Conservation (phyloP, 2,113 vertebrate species). For the Pollimyrus isidori region DNA sequence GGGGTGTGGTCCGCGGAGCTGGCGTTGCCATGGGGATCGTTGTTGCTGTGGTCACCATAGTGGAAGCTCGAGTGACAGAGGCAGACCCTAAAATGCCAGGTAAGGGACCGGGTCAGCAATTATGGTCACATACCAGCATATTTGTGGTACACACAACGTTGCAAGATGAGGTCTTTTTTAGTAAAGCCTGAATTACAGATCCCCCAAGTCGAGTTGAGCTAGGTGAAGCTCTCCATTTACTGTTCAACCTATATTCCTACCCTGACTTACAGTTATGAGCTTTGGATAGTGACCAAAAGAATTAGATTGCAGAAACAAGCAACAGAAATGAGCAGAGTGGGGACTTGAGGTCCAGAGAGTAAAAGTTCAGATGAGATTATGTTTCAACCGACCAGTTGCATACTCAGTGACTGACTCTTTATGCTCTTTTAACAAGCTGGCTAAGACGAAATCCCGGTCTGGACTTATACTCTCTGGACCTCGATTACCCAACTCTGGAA, state of each 20-base stretch:
- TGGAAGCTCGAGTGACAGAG: slow-evolving; percentile 25
- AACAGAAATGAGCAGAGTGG: too few species aligned
- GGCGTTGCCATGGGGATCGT: neutral
- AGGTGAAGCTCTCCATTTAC: neutral
- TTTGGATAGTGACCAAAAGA: neutral
- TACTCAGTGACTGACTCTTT: too few species aligned
- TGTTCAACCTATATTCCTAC: neutral
- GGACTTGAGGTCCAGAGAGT: too few species aligned
- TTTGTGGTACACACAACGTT: neutral
- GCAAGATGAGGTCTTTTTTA: neutral
- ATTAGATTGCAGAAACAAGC: too few species aligned
- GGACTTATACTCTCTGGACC: too few species aligned
- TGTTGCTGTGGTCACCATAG: slow-evolving; percentile 12
- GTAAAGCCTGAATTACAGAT: neutral
- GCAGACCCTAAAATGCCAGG: neutral
- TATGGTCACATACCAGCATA: neutral
- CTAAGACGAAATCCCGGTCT: too few species aligned
- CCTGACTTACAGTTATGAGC: neutral
- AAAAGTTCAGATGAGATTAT: too few species aligned
- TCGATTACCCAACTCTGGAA: neutral
- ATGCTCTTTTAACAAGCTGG: too few species aligned
- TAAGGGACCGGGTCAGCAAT: neutral
- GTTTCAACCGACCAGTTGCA: too few species aligned
- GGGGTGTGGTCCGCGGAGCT: slow-evolving; percentile 27
- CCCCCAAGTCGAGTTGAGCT: neutral